A percentile compares a stretch with the other conserved stretches of the same genome.
Evolutionary conservation across 2,113 vertebrate genomes (phyloP).

Genomic region (Catharus fuscescens): DNA sequence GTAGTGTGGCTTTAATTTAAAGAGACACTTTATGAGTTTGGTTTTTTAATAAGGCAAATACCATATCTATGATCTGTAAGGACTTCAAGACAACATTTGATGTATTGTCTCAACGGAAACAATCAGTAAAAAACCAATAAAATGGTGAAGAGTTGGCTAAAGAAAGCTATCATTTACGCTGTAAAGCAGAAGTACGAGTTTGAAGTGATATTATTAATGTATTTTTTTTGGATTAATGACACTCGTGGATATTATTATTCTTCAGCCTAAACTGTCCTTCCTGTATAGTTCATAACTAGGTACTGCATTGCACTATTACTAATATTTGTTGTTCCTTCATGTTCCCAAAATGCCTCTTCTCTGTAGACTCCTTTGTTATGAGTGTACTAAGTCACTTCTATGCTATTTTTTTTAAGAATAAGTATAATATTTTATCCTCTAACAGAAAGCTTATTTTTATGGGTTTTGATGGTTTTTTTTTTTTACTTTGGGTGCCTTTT

Average conservation of each 20-base stretch:
- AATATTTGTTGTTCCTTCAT: neutral
- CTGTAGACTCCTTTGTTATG: neutral
- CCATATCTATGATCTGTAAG: neutral
- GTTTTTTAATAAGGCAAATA: neutral
- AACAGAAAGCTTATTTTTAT: neutral
- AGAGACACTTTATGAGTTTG: neutral
- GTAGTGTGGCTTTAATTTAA: neutral
- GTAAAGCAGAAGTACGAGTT: neutral
- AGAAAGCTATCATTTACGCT: neutral
- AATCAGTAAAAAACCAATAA: neutral
- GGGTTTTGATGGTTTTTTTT: neutral
- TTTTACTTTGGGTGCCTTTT: neutral
- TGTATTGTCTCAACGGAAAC: neutral
- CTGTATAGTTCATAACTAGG: neutral
- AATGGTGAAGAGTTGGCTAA: neutral
- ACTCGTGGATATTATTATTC: neutral
- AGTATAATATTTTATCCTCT: neutral
- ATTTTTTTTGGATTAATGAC: conserved; percentile 2
- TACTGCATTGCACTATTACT: neutral
- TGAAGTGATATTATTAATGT: neutral
- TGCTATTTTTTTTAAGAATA: neutral
- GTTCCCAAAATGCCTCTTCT: neutral
- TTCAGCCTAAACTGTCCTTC: neutral
- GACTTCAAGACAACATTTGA: neutral
- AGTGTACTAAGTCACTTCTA: neutral